Evolutionary conservation across 2,888 invertebrate genomes (phyloP).

Genomic region (Heteropelma amictum): DNA sequence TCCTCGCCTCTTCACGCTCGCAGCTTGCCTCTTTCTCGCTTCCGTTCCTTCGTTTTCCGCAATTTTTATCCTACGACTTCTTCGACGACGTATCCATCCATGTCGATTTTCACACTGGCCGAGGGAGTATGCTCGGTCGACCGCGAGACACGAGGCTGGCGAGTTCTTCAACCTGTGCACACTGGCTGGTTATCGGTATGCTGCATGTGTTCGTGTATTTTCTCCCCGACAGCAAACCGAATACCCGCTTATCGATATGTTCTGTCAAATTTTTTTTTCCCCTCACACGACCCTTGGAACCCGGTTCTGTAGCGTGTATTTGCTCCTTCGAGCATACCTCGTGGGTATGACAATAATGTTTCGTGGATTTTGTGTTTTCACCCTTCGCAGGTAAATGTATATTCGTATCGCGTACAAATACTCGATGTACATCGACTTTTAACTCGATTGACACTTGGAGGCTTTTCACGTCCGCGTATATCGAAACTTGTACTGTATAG

Average conservation of each 20-base stretch:
- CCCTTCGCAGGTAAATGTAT: background rate
- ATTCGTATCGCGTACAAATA: background rate
- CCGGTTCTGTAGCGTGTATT: background rate
- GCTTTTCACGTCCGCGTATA: too few species aligned
- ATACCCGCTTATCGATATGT: conserved; percentile 60
- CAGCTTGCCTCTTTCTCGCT: background rate
- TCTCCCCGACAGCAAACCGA: background rate
- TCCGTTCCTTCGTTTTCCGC: background rate
- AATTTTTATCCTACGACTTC: conserved; percentile 15
- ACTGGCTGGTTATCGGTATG: background rate
- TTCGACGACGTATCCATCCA: background rate
- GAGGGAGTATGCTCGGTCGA: background rate
- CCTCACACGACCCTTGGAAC: conserved; percentile 19
- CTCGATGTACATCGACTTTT: background rate
- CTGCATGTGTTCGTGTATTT: background rate
- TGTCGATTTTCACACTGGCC: conserved; percentile 2
- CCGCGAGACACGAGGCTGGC: conserved; percentile 11
- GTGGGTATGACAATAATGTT: conserved; percentile 8
- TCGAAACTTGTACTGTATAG: too few species aligned
- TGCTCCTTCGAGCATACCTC: background rate
- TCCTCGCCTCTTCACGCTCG: conserved; percentile 12
- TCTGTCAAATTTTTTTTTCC: conserved; percentile 63
- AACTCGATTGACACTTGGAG: too few species aligned
- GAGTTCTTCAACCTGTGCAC: background rate
- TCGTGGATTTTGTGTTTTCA: background rate